Conservation (phyloP, 2,797 vertebrate genomes). For the Agapornis canus region DNA sequence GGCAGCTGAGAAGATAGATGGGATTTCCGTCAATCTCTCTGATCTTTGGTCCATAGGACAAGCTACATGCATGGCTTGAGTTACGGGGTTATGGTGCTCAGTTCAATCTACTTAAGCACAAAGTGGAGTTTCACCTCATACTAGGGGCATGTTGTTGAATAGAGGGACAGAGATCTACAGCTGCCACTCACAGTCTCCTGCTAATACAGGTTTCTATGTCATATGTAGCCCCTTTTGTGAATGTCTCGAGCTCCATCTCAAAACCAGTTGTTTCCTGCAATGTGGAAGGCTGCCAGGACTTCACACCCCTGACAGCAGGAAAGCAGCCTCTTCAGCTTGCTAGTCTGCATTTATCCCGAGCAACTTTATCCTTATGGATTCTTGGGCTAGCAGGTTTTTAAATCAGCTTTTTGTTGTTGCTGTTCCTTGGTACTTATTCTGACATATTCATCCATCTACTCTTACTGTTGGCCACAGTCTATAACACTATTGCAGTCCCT, state of each 20-base stretch:
- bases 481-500: not conserved
- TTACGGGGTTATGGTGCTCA: not conserved
- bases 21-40: not conserved
- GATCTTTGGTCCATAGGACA: not conserved
- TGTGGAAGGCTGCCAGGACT: not conserved
- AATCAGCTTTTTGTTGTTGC: not conserved
- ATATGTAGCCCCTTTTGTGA: rapidly evolving
- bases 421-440: not conserved
- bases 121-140: not conserved
- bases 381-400: not conserved
- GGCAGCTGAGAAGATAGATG: not conserved
- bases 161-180: not conserved
- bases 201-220: not conserved
- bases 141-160: not conserved
- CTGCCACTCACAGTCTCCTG: rapidly evolving
- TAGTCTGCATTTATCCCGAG: not conserved
- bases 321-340: not conserved
- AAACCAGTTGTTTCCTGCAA: not conserved
- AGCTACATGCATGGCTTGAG: not conserved
- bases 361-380: not conserved
- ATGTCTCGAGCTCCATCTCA: not conserved
- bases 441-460: not conserved
- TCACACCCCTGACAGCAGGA: not conserved
- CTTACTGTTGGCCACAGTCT: not conserved
- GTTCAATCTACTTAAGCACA: not conserved